Evolutionary conservation across 1,140 invertebrate species (phyloP).

Genomic region (Monomorium pharaonis): DNA sequence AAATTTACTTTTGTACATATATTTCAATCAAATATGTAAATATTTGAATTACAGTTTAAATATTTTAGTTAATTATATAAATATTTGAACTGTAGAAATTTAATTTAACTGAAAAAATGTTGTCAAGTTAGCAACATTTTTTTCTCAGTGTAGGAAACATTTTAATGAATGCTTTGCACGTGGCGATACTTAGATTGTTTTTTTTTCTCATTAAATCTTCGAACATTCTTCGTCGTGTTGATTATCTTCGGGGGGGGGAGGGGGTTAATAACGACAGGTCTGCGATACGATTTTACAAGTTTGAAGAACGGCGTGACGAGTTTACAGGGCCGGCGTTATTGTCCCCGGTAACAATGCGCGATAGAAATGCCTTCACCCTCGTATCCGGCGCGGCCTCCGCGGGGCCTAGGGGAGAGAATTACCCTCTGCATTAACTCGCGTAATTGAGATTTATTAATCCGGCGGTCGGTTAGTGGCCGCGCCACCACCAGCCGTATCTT

Average conservation of each 20-base stretch:
- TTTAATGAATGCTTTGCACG: background rate
- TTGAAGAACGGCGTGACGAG: slow-evolving; percentile 27
- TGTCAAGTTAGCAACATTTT: too few species aligned
- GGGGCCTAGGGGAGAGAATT: slow-evolving; percentile 74
- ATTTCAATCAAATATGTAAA: too few species aligned
- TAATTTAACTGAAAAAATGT: too few species aligned
- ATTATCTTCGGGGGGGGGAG: background rate
- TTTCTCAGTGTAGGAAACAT: too few species aligned
- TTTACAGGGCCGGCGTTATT: slow-evolving; percentile 71
- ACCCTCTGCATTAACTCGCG: slow-evolving; percentile 79
- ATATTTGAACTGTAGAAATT: too few species aligned
- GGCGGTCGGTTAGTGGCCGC: slow-evolving; percentile 73
- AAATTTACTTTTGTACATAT: too few species aligned
- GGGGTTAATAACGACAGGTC: background rate
- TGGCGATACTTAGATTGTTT: background rate
- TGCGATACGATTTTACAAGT: slow-evolving; percentile 46
- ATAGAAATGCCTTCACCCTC: slow-evolving; percentile 76
- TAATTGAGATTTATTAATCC: slow-evolving; percentile 85
- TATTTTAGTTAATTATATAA: too few species aligned
- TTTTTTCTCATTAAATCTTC: background rate
- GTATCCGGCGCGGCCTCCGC: slow-evolving; percentile 67
- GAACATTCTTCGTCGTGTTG: background rate
- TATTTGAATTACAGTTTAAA: too few species aligned
- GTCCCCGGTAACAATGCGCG: slow-evolving; percentile 73
- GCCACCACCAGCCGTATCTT: slow-evolving; percentile 62